These are phyloP conservation scores for Phasia obesa DNA, from an alignment of 2,888 invertebrate genomes.

Conservation along the genomic window DNA sequence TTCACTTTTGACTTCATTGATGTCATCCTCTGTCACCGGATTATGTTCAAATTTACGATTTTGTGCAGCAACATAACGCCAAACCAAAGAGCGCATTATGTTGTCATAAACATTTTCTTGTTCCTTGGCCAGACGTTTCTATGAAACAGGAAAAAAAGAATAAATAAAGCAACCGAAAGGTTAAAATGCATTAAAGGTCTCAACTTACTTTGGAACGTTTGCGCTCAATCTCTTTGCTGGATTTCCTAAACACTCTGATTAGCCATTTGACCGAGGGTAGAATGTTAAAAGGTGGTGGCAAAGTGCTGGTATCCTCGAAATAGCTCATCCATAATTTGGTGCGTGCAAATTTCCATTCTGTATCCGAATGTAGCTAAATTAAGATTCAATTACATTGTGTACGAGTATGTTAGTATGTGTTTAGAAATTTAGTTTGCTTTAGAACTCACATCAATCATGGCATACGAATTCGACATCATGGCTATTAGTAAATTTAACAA, in stretches of 20 bases:
- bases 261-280: slow-evolving; percentile 93
- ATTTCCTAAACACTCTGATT: slow-evolving; percentile 86
- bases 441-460: slow-evolving; percentile 92
- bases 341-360: slow-evolving; percentile 98
- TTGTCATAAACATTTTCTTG: slow-evolving; percentile 88
- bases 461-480: slow-evolving; percentile 99
- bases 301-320: slow-evolving; percentile 94
- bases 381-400: not conserved
- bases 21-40: slow-evolving; percentile 95
- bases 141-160: not conserved
- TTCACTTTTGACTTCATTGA: slow-evolving; percentile 97
- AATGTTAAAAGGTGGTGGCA: slow-evolving; percentile 97
- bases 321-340: slow-evolving; percentile 98
- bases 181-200: not conserved
- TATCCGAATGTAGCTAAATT: slow-evolving; percentile 93
- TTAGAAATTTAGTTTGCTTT: slow-evolving; percentile 5
- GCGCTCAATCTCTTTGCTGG: slow-evolving; percentile 82
- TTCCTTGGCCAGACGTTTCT: slow-evolving; percentile 85
- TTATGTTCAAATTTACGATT: slow-evolving; percentile 92
- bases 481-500: slow-evolving; percentile 96
- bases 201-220: slow-evolving; percentile 79
- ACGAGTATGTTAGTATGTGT: not conserved
- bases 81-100: slow-evolving; percentile 95
- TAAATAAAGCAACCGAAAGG: not conserved
- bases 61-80: slow-evolving; percentile 95